Evolutionary conservation across 2,113 vertebrate species (phyloP), one percentile per base, ranked within the genome.

Genomic region (Silurus asotus): DNA sequence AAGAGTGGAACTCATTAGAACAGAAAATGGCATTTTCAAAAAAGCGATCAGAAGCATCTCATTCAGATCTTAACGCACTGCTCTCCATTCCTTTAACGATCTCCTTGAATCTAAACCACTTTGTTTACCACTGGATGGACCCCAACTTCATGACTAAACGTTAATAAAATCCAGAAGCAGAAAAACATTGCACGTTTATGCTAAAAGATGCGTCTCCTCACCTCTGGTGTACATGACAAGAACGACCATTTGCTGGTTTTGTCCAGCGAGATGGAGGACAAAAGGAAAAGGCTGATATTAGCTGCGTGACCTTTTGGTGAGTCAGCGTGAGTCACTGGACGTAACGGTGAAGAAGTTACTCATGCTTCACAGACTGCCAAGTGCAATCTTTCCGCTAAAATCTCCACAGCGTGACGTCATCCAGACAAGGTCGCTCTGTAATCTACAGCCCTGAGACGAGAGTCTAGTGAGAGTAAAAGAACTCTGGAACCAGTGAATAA

Each of bases 311-410:
- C 84, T 85, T 67, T 69, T 23, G 48, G 61, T 67, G 58, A 85
- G 84, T 67, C 84, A 78, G 49, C 56, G 25, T 85, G 59, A 67
- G 84, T 77, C 77, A 83, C 17, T 67, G 65, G 65, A 83, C 28
- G 65, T 58, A 72, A 56, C n/a, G 28, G 53, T 3, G 82, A 53
- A 70, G 65, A 37, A 58, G 53, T 72, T 59, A 58, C 82, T 83
- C 82, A 83, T 58, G 65, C 49, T 58, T 58, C 67, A 59, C 82
- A 83, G 81, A 70, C 67, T 69, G 61, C 64, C 62, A 55, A 61
- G 81, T 10, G 82, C 65, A 72, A 72, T 20, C 62, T 82, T 83
- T 83, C 82, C 65, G 55, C 64, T 56, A 51, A 69, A 37, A 83
- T n/a, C 81, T 58, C 25, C 53, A 67, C 80, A 45, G 15, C 51